Evolutionary conservation across 2,888 invertebrate genomes (phyloP), one percentile per base, ranked within the genome.

Genomic region (Autographa gamma): DNA sequence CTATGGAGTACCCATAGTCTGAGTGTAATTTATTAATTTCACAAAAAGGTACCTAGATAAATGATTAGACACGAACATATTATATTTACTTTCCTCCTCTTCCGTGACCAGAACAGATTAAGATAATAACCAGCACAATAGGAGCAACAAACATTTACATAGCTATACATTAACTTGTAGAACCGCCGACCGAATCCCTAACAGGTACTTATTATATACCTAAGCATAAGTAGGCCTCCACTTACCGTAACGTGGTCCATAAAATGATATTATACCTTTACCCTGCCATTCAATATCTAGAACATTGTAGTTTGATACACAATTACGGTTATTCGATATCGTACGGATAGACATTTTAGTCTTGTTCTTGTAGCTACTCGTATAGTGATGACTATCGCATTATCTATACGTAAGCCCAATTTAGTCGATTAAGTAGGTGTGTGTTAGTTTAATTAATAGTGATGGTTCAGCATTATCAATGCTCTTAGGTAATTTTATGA

Each of bases 241-340:
- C 73, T 79, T 74, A 84, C 70, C 74, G 76, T 81, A 74, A 76
- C 70, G 52, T 63, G 60, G 63, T 73, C 52, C 71, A 80, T 79
- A 76, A 82, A 78, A 69, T 74, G 61, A 77, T 82, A 82, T 80
- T 75, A 73, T 73, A 73, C 62, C 48, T 61, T 67, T 67, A 70
- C 67, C 63, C 64, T 74, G 74, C 80, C 68, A 82, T 86, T 79
- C 79, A 79, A 86, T 85, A 86, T 74, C 71, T 70, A 79, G 66
- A 43, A 73, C 71, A 73, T 54, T 77, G 79, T 78, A 79, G 76
- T 74, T 79, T 76, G 77, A 79, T 83, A 84, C 65, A 70, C 64
- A 73, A 71, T 80, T 76, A 84, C 69, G 60, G 86, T 83, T 81
- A 86, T 83, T 65, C 62, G 82, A 88, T 85, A 86, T 78, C 81